Conservation (phyloP, 1,140 invertebrate genomes). For the Scaptomyza montana region DNA sequence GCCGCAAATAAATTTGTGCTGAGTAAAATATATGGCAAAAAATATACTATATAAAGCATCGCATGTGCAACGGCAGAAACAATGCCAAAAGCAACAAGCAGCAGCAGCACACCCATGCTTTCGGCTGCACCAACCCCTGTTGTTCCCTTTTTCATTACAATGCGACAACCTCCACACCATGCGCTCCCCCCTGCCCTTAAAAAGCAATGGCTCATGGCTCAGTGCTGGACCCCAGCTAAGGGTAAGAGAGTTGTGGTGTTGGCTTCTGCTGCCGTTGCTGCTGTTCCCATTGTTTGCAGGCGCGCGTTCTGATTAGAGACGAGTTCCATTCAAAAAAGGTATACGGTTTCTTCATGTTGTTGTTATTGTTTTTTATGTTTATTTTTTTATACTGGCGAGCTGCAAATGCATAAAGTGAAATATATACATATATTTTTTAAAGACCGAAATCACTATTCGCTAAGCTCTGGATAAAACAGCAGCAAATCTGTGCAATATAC, state of each 20-base stretch:
- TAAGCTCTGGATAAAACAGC: background rate
- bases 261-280: slow-evolving; percentile 17
- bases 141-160: slow-evolving; percentile 64
- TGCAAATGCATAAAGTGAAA: slow-evolving; percentile 38
- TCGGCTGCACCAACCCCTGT: background rate
- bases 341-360: slow-evolving; percentile 24
- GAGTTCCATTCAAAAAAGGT: slow-evolving; percentile 53
- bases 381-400: slow-evolving; percentile 22
- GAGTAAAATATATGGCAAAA: slow-evolving; percentile 76
- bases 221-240: background rate
- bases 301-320: slow-evolving; percentile 78
- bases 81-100: slow-evolving; percentile 79
- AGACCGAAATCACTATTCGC: slow-evolving; percentile 12
- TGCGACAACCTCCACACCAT: slow-evolving; percentile 24
- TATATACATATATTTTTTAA: slow-evolving; percentile 26
- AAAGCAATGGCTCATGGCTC: background rate
- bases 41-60: slow-evolving; percentile 60
- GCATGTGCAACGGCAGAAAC: slow-evolving; percentile 74
- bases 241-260: background rate
- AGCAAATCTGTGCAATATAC: slow-evolving; percentile 11
- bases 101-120: slow-evolving; percentile 22
- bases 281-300: slow-evolving; percentile 72
- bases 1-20: slow-evolving; percentile 80
- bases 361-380: slow-evolving; percentile 8
- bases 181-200: background rate